These are phyloP conservation scores for Sphenodon punctatus DNA, from an alignment of 2,797 vertebrate genomes.

Conservation along the genomic window DNA sequence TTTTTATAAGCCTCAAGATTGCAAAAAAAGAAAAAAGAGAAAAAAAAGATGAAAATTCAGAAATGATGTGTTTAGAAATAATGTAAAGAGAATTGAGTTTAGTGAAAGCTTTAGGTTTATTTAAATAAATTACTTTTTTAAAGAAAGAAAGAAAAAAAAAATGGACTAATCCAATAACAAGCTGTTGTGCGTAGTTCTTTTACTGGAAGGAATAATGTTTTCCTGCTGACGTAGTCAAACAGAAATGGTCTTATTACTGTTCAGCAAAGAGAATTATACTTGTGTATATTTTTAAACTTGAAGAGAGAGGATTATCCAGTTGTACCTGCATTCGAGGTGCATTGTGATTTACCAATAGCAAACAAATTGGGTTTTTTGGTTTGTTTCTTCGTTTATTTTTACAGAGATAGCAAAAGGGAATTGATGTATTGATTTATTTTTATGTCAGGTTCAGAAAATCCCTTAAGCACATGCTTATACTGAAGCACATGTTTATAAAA, in stretches of 20 bases:
- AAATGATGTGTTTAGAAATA: constrained; percentile 1
- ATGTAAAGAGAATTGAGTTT: not conserved
- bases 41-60: constrained; percentile 8
- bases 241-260: not conserved
- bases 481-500: not conserved
- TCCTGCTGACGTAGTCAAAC: not conserved
- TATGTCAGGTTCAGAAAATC: not conserved
- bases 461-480: not conserved
- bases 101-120: constrained; percentile 8
- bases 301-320: not conserved
- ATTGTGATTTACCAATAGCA: not conserved
- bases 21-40: not conserved
- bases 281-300: not conserved
- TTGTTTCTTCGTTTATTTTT: too few relatives aligned
- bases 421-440: too few relatives aligned
- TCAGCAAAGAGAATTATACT: not conserved
- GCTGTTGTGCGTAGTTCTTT: constrained; percentile 21
- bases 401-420: too few relatives aligned
- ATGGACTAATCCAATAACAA: not conserved
- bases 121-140: constrained; percentile 1
- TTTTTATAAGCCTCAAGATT: constrained; percentile 39
- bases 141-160: not conserved
- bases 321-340: not conserved
- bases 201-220: not conserved
- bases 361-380: too few relatives aligned